phyloP scores from a whole-genome alignment of 53 echinoderm and acorn worm genomes.

The Echinometra lucunter region DNA sequence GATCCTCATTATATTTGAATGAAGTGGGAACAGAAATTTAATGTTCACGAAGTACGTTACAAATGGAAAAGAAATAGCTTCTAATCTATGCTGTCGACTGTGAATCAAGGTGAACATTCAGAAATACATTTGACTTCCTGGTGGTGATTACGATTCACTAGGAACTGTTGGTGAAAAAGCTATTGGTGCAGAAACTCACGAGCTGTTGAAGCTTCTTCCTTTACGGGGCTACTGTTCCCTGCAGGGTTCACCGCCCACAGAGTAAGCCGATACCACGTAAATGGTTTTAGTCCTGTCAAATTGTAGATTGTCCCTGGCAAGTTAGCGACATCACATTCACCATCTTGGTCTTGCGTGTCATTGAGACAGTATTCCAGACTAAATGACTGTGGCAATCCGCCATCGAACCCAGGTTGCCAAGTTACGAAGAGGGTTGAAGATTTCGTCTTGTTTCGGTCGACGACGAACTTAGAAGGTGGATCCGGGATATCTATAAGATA shows the following conservation, averaged over 20 bases:
- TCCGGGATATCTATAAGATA: conserved; percentile 2
- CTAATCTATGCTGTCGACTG: too few relatives aligned
- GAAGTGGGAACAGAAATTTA: too few relatives aligned
- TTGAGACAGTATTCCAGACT: not conserved
- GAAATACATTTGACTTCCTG: too few relatives aligned
- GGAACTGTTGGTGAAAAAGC: not conserved
- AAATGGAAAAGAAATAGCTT: too few relatives aligned
- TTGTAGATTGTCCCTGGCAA: not conserved
- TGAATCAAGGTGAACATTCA: too few relatives aligned
- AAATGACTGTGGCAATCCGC: not conserved
- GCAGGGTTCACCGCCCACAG: conserved; percentile 8
- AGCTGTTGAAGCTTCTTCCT: not conserved
- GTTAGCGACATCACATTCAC: not conserved
- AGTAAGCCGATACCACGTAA: not conserved
- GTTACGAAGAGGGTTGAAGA: conserved; percentile 23
- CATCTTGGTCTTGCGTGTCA: not conserved
- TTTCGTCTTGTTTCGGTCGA: conserved; percentile 18
- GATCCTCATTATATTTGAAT: too few relatives aligned
- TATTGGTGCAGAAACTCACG: not conserved
- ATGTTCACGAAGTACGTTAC: too few relatives aligned
- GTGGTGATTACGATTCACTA: too few relatives aligned
- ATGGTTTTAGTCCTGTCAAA: not conserved
- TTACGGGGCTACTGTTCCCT: not conserved
- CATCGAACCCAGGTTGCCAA: conserved; percentile 10
- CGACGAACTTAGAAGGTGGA: conserved; percentile 4